Evolutionary conservation across 1,140 invertebrate genomes (phyloP).

Genomic region (Cyrtorhinus lividipennis): DNA sequence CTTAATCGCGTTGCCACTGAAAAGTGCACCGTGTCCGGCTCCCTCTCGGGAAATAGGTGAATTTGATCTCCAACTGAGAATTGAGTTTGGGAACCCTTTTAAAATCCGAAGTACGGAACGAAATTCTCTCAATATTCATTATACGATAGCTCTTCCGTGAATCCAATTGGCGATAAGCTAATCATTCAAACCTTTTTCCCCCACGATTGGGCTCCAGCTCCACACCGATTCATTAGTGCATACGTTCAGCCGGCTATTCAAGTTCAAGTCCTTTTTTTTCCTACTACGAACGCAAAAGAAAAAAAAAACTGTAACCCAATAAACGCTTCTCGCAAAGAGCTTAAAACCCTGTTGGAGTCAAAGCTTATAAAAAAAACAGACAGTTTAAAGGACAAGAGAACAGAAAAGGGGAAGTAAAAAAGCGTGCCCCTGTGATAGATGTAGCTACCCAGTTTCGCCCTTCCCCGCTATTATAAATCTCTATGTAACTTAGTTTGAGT

Average conservation of each 20-base stretch:
- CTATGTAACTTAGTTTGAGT: not conserved
- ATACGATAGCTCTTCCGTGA: not conserved
- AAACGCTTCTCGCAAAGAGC: not conserved
- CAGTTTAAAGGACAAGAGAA: not conserved
- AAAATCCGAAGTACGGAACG: not conserved
- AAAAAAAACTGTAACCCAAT: not conserved
- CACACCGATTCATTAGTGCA: not conserved
- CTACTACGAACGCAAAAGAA: not conserved
- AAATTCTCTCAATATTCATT: not conserved
- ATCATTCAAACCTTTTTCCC: not conserved
- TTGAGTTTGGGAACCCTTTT: not conserved
- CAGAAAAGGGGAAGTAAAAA: too few relatives aligned
- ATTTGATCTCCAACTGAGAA: not conserved
- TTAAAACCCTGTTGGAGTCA: not conserved
- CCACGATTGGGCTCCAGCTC: not conserved
- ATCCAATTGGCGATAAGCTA: not conserved
- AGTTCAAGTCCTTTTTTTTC: not conserved
- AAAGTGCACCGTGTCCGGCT: too few relatives aligned
- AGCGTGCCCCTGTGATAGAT: not conserved
- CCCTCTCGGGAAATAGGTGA: not conserved
- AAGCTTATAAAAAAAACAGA: not conserved
- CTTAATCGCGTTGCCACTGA: too few relatives aligned
- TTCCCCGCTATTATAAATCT: not conserved
- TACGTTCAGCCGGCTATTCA: not conserved
- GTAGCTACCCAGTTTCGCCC: not conserved